phyloP scores from a whole-genome alignment of 2,888 invertebrate species.

The Hecatera dysodea region DNA sequence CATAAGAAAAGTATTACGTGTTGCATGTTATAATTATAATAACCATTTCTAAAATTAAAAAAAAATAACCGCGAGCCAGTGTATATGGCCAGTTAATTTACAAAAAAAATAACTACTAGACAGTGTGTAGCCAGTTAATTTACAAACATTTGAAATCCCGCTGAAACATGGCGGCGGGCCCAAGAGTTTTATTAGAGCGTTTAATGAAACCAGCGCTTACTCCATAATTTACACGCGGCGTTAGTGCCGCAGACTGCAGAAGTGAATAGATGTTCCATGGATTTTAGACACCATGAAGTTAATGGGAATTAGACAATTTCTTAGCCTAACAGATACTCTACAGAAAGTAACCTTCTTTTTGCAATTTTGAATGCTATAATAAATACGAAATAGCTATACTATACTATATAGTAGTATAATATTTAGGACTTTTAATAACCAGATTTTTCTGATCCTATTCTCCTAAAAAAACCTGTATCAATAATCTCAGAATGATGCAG shows the following conservation, averaged over 20 bases:
- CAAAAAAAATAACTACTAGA: no score
- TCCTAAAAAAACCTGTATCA: no score
- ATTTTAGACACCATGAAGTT: conserved; percentile 8
- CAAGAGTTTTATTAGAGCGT: conserved; percentile 77
- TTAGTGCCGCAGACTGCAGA: conserved; percentile 50
- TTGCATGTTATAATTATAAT: not conserved
- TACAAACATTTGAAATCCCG: conserved; percentile 47
- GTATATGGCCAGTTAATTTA: not conserved
- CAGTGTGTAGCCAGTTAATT: conserved; percentile 45
- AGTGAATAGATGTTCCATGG: conserved; percentile 53
- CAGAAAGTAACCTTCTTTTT: not conserved
- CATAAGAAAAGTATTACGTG: no score
- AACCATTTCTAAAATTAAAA: not conserved
- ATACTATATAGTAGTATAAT: no score
- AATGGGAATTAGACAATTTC: not conserved
- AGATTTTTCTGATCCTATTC: no score
- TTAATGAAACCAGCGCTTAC: conserved; percentile 79
- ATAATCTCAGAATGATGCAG: no score
- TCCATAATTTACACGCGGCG: conserved; percentile 78
- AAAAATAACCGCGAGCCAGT: not conserved
- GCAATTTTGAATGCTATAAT: no score
- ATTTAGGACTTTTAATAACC: no score
- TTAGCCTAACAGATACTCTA: not conserved
- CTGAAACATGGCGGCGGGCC: conserved; percentile 41
- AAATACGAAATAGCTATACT: no score